Evolutionary conservation across 2,888 invertebrate genomes (phyloP), one percentile per base, ranked within the genome.

Genomic region (Zelleria hepariella): DNA sequence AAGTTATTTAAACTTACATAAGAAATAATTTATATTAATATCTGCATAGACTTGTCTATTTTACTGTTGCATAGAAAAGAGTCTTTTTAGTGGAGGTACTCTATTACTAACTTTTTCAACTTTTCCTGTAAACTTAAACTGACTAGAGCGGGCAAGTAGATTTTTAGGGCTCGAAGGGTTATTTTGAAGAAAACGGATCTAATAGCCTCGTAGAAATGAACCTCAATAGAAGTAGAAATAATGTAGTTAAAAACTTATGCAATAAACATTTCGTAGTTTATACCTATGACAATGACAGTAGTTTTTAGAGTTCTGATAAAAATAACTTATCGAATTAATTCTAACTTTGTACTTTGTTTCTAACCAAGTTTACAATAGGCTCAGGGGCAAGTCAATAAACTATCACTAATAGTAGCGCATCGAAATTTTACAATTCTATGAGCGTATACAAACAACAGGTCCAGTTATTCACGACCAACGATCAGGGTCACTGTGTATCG

Each of bases 401-500:
- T 51, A 51, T 51, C 51, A 51, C 51, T 51, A 51, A 5, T 21
- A 51, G n/a, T 51, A 21, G 18, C 51, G 3, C 10, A 5, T 51
- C 21, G 10, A 18, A 5, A 49, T 49, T 49, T 49, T 20, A 18
- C 21, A 49, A 8, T 51, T 51, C 21, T 21, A 6, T 51, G 8
- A 10, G 25, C 54, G 24, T 54, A 15, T 25, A 20, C 21, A 42
- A 27, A 55, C 55, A 26, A 32, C 27, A 23, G 26, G 71, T 73
- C 71, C 66, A 66, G 69, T 67, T 70, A 71, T 74, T 69, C 72
- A 27, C 67, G 67, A 72, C 73, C 71, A 66, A 72, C 71, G 78
- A 82, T 82, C 81, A 81, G 81, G 85, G 82, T 77, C 80, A 73
- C 70, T 66, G 15, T 53, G 74, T 73, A 73, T 71, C 70, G 69